Conservation (phyloP, 2,888 invertebrate species). For the Clunio marinus region DNA sequence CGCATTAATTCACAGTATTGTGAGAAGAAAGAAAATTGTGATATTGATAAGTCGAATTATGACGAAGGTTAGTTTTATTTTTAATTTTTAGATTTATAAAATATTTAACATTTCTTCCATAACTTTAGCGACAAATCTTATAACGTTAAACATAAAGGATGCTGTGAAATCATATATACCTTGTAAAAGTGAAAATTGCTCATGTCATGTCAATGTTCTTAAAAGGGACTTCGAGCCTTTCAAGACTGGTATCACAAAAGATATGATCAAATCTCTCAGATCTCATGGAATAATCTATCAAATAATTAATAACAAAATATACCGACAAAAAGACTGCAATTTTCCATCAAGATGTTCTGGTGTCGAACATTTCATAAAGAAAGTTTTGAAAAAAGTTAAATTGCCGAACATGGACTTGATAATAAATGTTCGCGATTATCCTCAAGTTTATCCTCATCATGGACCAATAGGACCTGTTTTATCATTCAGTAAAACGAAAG, state of each 20-base stretch:
- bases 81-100: background rate
- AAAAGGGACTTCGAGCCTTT: constrained; percentile 66
- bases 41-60: background rate
- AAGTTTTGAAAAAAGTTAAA: constrained; percentile 56
- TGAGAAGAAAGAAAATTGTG: background rate
- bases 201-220: constrained; percentile 63
- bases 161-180: constrained; percentile 55
- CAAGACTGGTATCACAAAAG: constrained; percentile 64
- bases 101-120: background rate
- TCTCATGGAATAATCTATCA: constrained; percentile 74
- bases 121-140: constrained; percentile 43
- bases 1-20: background rate
- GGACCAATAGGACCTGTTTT: constrained; percentile 71
- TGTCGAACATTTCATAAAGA: constrained; percentile 79
- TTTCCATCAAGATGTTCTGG: constrained; percentile 90
- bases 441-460: constrained; percentile 60
- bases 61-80: background rate
- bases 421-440: constrained; percentile 90
- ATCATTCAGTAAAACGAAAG: constrained; percentile 84
- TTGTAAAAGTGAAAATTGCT: constrained; percentile 59
- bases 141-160: constrained; percentile 53
- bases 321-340: constrained; percentile 78
- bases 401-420: constrained; percentile 80
- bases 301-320: constrained; percentile 74
- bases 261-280: constrained; percentile 59